Percentiles rank a stretch among this genome's conserved stretches.
Conservation (phyloP, 2,888 invertebrate genomes). For the Callinectes sapidus region DNA sequence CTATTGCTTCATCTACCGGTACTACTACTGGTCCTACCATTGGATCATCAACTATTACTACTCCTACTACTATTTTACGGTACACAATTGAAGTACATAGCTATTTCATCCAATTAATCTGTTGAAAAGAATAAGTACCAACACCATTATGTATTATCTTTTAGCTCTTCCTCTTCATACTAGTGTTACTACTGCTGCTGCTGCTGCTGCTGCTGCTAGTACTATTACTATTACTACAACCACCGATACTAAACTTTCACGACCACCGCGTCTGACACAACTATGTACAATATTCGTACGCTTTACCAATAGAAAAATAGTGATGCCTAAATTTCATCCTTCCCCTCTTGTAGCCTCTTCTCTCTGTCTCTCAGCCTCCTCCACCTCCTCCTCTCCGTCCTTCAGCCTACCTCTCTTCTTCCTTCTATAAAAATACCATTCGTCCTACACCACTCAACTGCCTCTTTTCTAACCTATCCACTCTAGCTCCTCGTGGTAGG, state of each 20-base stretch:
- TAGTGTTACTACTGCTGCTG: background rate
- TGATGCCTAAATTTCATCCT: background rate
- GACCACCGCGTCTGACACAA: too few species aligned
- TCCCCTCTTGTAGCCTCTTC: background rate
- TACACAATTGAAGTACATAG: too few species aligned
- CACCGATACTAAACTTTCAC: background rate
- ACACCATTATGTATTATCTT: background rate
- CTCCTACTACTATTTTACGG: background rate
- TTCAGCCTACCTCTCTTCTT: background rate
- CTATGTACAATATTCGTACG: too few species aligned
- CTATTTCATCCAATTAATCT: too few species aligned
- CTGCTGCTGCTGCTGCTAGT: background rate
- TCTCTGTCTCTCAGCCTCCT: background rate
- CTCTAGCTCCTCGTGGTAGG: too few species aligned
- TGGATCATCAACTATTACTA: background rate
- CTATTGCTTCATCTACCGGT: constrained; percentile 4
- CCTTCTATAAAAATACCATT: background rate
- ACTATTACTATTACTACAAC: background rate
- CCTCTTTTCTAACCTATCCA: background rate
- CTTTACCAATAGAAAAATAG: too few species aligned
- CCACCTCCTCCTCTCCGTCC: background rate
- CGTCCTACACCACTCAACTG: background rate
- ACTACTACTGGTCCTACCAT: background rate
- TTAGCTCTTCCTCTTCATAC: background rate
- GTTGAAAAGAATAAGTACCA: background rate